These are phyloP conservation scores for Hydractinia echinata DNA, from an alignment of 30 jellyfish, hydroid and myxozoan species.

Conservation along the genomic window DNA sequence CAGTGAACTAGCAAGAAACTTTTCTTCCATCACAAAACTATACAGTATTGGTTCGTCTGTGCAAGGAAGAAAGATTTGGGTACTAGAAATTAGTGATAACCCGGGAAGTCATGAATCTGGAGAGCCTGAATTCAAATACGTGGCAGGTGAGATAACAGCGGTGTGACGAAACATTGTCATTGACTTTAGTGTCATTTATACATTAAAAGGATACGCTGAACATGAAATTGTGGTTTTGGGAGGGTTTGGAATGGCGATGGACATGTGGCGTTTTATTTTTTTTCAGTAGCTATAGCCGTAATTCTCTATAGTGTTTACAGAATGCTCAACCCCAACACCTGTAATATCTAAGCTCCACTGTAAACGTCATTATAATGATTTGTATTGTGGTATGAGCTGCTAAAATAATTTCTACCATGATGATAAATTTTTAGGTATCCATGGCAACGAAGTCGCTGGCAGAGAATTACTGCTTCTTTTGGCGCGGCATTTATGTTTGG, in stretches of 20 bases:
- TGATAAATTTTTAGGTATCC: constrained; percentile 59
- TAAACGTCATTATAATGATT: too few relatives aligned
- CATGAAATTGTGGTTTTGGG: too few relatives aligned
- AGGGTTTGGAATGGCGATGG: too few relatives aligned
- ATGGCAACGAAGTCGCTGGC: constrained; percentile 97
- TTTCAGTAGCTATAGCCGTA: too few relatives aligned
- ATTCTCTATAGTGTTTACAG: too few relatives aligned
- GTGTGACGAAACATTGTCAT: neutral
- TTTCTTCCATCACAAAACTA: constrained; percentile 63
- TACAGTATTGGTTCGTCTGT: constrained; percentile 86
- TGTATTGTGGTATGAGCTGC: too few relatives aligned
- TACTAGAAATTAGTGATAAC: constrained; percentile 66
- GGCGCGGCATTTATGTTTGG: constrained; percentile 58
- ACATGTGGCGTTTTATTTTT: too few relatives aligned
- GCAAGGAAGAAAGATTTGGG: constrained; percentile 82
- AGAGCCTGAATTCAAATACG: constrained; percentile 78
- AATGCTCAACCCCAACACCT: too few relatives aligned
- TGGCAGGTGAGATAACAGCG: constrained; percentile 63
- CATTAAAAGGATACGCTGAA: too few relatives aligned
- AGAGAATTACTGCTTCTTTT: constrained; percentile 73
- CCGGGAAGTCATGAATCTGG: constrained; percentile 98
- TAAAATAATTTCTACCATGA: too few relatives aligned
- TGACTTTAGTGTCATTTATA: too few relatives aligned
- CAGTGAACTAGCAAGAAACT: constrained; percentile 46
- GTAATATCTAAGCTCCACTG: too few relatives aligned